These are phyloP conservation scores for Pagrus major DNA, from an alignment of 2,113 vertebrate species.

Conservation along the genomic window DNA sequence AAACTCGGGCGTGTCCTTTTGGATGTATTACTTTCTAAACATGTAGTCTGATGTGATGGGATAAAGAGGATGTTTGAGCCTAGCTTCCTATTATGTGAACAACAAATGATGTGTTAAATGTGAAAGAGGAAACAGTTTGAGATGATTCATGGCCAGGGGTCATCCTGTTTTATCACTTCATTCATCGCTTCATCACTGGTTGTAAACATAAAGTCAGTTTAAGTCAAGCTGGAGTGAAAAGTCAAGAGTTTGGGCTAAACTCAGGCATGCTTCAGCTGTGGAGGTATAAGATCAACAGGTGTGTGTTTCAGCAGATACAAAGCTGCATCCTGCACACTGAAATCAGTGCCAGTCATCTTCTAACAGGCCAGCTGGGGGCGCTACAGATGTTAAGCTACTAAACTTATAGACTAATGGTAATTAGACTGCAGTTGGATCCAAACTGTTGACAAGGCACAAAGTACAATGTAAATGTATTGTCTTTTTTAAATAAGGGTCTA, in stretches of 20 bases:
- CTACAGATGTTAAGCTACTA: neutral
- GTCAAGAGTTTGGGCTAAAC: neutral
- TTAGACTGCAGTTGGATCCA: neutral
- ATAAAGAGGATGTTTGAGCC: conserved; percentile 22
- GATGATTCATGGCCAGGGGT: neutral
- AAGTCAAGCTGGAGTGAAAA: neutral
- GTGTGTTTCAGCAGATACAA: too few relatives aligned
- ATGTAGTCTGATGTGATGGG: neutral
- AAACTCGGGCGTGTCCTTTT: conserved; percentile 56
- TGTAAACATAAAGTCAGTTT: neutral
- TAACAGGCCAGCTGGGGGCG: conserved; percentile 31
- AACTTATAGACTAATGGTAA: neutral
- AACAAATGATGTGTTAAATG: neutral
- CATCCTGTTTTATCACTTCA: neutral
- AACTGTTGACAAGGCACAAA: too few relatives aligned
- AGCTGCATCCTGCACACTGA: neutral
- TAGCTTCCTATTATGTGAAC: neutral
- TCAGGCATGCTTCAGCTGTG: neutral
- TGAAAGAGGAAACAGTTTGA: conserved; percentile 3
- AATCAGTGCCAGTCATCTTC: neutral
- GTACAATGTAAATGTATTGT: too few relatives aligned
- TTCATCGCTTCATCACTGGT: neutral
- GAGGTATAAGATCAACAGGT: conserved; percentile 14
- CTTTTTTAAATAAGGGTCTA: too few relatives aligned
- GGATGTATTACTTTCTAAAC: neutral